These are phyloP conservation scores for Abrostola triplasia DNA, from an alignment of 2,888 invertebrate species.

Conservation along the genomic window DNA sequence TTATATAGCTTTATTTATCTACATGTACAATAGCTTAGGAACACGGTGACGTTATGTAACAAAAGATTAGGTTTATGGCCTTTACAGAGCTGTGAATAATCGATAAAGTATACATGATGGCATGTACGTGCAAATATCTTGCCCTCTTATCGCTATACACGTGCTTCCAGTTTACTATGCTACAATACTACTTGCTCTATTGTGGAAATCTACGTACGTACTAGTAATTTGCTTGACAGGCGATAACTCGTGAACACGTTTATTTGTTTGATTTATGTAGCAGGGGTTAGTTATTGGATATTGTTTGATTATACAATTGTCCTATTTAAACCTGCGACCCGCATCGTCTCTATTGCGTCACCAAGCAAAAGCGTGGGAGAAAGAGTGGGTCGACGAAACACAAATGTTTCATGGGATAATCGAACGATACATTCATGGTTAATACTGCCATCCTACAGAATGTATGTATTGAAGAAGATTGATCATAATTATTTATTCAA, in stretches of 20 bases:
- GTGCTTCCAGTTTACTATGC: constrained; percentile 73
- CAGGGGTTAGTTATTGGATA: constrained; percentile 35
- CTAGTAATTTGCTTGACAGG: constrained; percentile 44
- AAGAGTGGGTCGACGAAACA: constrained; percentile 11
- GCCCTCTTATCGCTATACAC: constrained; percentile 76
- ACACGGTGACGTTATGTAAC: constrained; percentile 65
- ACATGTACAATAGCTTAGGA: constrained; percentile 47
- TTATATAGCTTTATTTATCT: constrained; percentile 56
- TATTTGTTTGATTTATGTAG: constrained; percentile 34
- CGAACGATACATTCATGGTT: neutral
- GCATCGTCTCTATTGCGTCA: constrained; percentile 34
- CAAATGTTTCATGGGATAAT: constrained; percentile 13
- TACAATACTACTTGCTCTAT: constrained; percentile 56
- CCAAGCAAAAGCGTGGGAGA: constrained; percentile 37
- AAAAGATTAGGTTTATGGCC: constrained; percentile 69
- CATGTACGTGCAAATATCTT: constrained; percentile 63
- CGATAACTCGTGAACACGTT: constrained; percentile 40
- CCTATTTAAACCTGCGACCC: constrained; percentile 31
- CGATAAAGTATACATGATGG: constrained; percentile 62
- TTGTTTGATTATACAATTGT: constrained; percentile 37
- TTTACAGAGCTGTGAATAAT: constrained; percentile 73
- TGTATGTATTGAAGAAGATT: neutral
- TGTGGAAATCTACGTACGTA: constrained; percentile 51
- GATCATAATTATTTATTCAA: too few species aligned
- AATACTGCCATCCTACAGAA: neutral